These are phyloP conservation scores for Chiloscyllium plagiosum DNA, from an alignment of 2,113 vertebrate species.

Conservation along the genomic window DNA sequence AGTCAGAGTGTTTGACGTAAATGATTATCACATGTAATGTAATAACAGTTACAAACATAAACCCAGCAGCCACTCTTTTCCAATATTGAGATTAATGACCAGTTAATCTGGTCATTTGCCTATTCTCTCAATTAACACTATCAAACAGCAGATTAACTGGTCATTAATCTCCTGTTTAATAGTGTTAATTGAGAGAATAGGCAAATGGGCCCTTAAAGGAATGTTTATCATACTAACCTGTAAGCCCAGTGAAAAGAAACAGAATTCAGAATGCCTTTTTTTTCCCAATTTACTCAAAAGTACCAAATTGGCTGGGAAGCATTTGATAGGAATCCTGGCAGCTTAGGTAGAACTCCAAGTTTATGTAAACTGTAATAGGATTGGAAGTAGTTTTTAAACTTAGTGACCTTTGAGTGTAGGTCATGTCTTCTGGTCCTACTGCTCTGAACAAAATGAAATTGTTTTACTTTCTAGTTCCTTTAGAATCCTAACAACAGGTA, in stretches of 20 bases:
- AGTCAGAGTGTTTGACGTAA: background rate
- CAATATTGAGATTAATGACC: background rate
- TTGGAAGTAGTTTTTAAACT: background rate
- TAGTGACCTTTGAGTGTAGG: background rate
- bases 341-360: background rate
- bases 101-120: background rate
- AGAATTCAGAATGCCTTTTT: background rate
- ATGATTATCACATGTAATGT: background rate
- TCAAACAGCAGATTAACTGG: background rate
- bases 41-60: background rate
- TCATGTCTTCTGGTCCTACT: background rate
- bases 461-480: background rate
- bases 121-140: background rate
- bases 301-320: background rate
- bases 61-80: background rate
- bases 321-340: background rate
- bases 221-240: background rate
- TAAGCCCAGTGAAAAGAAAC: background rate
- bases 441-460: background rate
- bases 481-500: background rate
- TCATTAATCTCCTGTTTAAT: background rate
- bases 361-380: background rate
- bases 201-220: background rate
- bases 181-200: background rate
- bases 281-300: background rate